These are phyloP conservation scores for Sitobion miscanthi DNA, from an alignment of 1,140 invertebrate species.

Conservation along the genomic window DNA sequence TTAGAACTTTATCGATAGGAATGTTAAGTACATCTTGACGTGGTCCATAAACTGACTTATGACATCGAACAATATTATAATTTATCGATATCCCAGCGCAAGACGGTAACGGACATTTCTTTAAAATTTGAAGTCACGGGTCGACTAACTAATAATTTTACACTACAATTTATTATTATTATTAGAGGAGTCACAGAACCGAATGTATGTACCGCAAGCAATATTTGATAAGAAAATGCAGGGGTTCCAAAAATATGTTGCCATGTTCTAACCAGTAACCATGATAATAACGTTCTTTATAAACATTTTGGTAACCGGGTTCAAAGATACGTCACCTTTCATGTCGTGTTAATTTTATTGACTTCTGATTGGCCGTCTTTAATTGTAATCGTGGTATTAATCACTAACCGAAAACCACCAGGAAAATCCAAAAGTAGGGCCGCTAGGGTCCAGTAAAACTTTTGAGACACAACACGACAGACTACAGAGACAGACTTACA, in stretches of 20 bases:
- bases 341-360: too few species aligned
- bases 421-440: too few species aligned
- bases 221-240: constrained; percentile 11
- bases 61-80: not conserved
- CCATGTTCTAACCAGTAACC: not conserved
- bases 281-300: too few species aligned
- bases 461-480: too few species aligned
- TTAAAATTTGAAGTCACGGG: not conserved
- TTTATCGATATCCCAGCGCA: not conserved
- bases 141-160: not conserved
- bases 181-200: not conserved
- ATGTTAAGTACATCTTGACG: constrained; percentile 16
- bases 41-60: not conserved
- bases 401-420: too few species aligned
- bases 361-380: too few species aligned
- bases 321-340: too few species aligned
- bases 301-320: too few species aligned
- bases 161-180: not conserved
- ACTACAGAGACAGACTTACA: too few species aligned
- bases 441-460: too few species aligned
- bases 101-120: not conserved
- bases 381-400: too few species aligned
- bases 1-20: not conserved
- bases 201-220: not conserved
- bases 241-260: not conserved